Evolutionary conservation across 2,113 vertebrate species (phyloP).

Genomic region (Pseudonaja textilis): DNA sequence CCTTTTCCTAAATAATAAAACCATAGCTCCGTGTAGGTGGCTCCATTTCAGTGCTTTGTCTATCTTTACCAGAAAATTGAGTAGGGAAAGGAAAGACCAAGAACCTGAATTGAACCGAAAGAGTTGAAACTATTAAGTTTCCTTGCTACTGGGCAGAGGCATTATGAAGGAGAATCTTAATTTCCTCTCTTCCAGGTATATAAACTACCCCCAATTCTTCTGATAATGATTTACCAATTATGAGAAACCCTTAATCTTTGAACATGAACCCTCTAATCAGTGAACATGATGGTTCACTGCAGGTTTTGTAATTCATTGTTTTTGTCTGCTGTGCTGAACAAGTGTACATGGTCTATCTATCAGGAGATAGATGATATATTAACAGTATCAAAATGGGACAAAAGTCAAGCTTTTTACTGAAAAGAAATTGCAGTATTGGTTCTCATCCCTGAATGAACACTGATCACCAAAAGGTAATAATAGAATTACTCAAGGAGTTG

Average conservation of each 20-base stretch:
- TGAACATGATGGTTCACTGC: neutral
- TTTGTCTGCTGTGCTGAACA: neutral
- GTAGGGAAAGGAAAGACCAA: neutral
- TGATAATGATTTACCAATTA: neutral
- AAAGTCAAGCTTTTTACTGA: neutral
- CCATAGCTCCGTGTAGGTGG: slow-evolving; percentile 52
- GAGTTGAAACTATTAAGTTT: neutral
- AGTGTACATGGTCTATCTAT: neutral
- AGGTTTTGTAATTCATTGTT: neutral
- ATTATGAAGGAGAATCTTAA: neutral
- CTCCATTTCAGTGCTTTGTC: slow-evolving; percentile 7
- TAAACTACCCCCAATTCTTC: neutral
- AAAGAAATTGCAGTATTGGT: neutral
- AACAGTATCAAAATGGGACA: neutral
- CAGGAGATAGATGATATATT: neutral
- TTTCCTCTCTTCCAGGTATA: neutral
- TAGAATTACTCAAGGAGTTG: neutral
- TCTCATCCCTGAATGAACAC: neutral
- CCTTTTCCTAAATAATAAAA: slow-evolving; percentile 61
- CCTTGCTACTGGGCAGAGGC: neutral
- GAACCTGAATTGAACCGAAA: neutral
- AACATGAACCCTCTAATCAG: no score
- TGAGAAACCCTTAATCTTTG: neutral
- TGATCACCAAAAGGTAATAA: neutral
- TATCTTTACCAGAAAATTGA: neutral